Base-by-base conservation (phyloP, 2,797 vertebrate species). In the Kryptopterus vitreolus region DNA sequence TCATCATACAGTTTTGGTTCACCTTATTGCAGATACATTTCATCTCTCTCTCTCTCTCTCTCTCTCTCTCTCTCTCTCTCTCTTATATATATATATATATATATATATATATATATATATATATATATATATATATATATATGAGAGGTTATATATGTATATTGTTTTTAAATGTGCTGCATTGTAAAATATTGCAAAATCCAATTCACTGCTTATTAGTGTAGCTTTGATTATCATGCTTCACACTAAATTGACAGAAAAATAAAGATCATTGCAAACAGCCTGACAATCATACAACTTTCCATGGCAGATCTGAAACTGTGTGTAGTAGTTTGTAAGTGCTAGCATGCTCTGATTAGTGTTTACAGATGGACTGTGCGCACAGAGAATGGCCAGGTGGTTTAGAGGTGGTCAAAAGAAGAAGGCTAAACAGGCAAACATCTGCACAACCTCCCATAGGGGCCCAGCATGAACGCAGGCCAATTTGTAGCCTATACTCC, bases 381-480 rank as follows among this genome's bases (percentile, higher is more conserved):
- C 62, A 50, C 38, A 52, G 31, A 76, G 65, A 65, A 71, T 81
- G 58, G 65, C 65, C 63, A 69, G 70, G 84, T 81, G 76, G 73
- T 79, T 85, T 66, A 35, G 61, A 61, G n/a, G 55, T 80, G 81
- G 83, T 77, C 61, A 70, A 55, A 71, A 72, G 70, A 35, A 74
- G n/a, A 52, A 76, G 75, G 69, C 55, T 76, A 78, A 53, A 50
- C 58, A 75, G 76, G 70, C 58, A 81, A 83, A 81, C 84, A 85
- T 78, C 84, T 85, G 81, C 70, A 78, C 70, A 53, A 38, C 29
- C 50, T 85, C 71, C 76, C 72, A 57, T 16, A 46, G 70, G 81
- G 70, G 52, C 63, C 46, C 61, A 76, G 71, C 69, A 76, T 71
- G 71, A 81, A 77, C 55, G 53, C 76, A 35, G 58, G 43, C 46